These are phyloP conservation scores for Martes martes DNA, from an alignment of 2,113 vertebrate genomes.

Conservation along the genomic window DNA sequence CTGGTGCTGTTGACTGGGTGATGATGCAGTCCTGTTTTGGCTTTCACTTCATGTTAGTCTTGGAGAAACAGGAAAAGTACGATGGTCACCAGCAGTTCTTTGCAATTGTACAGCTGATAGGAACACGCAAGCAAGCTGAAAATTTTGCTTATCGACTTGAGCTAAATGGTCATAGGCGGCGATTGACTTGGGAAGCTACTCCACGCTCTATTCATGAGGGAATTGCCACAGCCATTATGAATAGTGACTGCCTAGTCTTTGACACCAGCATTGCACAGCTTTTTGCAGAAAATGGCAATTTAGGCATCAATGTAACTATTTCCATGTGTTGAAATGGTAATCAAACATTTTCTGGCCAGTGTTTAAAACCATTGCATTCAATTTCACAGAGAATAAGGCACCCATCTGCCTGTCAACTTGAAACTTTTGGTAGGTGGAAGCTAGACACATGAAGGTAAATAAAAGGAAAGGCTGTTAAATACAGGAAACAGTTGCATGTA, in stretches of 20 bases:
- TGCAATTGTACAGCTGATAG: constrained; percentile 98
- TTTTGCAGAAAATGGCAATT: constrained; percentile 98
- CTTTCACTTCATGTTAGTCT: constrained; percentile 99
- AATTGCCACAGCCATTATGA: constrained; percentile 99
- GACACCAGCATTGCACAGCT: constrained; percentile 99
- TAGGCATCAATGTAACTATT: constrained; percentile 99
- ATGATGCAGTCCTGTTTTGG: constrained; percentile 99
- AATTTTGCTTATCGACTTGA: constrained; percentile 99
- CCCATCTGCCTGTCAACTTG: constrained; percentile 76
- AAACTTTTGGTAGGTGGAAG: constrained; percentile 70
- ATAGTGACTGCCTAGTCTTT: constrained; percentile 99
- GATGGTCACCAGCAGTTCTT: constrained; percentile 99
- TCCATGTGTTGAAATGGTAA: constrained; percentile 95
- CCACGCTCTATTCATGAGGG: constrained; percentile 98
- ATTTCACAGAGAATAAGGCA: constrained; percentile 81
- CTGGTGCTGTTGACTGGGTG: constrained; percentile 98
- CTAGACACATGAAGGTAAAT: constrained; percentile 79
- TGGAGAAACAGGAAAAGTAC: constrained; percentile 99
- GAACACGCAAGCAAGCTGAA: constrained; percentile 98
- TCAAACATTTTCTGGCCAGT: constrained; percentile 84
- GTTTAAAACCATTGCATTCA: constrained; percentile 82
- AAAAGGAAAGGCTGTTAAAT: constrained; percentile 83
- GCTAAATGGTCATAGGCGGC: constrained; percentile 97
- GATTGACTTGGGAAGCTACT: constrained; percentile 99
- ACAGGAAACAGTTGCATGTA: constrained; percentile 88